Evolutionary conservation across 2,797 vertebrate species (phyloP), one percentile per base, ranked within the genome.

Genomic region (Enoplosus armatus): DNA sequence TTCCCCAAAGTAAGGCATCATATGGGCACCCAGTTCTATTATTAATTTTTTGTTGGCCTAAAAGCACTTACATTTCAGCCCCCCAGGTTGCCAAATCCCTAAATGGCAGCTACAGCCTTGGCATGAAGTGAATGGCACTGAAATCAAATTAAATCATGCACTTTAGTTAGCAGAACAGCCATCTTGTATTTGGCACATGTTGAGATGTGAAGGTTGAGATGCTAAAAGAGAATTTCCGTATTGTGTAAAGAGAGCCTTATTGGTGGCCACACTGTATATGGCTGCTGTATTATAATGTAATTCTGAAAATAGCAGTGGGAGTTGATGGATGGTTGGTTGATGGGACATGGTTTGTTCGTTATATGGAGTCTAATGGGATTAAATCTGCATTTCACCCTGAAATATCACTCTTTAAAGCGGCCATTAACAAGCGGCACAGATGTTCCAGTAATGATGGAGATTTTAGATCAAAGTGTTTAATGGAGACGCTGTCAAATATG

Each of bases 381-480:
- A 72, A 75, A 85, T 79, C 59, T 80, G 82, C 75, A 75, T 75
- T 70, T 79, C 72, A 62, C 64, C 58, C 67, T 78, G 39, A 85
- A 79, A 87, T 66, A 74, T 75, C 20, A 24, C 73, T 69, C 55
- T 78, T 84, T 80, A 79, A 82, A 89, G 75, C 2, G 3, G 26
- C 79, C 77, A 76, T 89, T 89, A 84, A 72, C 55, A 63, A 64
- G 75, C 22, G 5, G 71, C 68, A 51, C 82, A 90, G 85, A 79
- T 85, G 85, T 75, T 65, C 61, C 82, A 48, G 64, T 60, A 77
- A 77, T 60, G 72, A 73, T 37, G 55, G 77, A 65, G 70, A 84
- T 71, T 84, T 77, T 20, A 74, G 56, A 88, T 90, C 68, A 85
- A 83, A 81, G 78, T n/a, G 45, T 60, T 77, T 78, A 67, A 87